These are phyloP conservation scores for Thysanoteuthis rhombus DNA, from an alignment of 2,888 invertebrate genomes.

Conservation along the genomic window DNA sequence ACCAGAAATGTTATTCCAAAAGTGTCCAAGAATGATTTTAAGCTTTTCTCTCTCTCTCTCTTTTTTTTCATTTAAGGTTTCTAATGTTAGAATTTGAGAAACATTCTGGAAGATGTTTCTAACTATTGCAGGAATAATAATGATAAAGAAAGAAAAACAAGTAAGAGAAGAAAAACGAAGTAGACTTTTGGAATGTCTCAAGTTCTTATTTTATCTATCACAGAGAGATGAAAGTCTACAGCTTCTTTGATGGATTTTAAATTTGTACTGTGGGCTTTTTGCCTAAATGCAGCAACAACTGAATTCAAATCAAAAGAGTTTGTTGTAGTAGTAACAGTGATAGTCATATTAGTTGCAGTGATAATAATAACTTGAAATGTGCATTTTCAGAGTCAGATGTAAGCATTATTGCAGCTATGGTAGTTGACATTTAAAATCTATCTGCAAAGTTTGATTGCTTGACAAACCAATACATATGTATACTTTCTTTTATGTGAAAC, in stretches of 20 bases:
- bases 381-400: neutral
- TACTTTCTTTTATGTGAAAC: too few species aligned
- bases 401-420: neutral
- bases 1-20: neutral
- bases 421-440: neutral
- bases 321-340: neutral
- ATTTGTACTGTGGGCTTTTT: neutral
- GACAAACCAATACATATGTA: neutral
- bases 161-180: neutral
- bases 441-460: neutral
- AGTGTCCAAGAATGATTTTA: neutral
- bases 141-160: neutral
- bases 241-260: neutral
- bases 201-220: neutral
- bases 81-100: slow-evolving; percentile 12
- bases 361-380: neutral
- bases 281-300: neutral
- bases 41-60: neutral
- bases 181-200: neutral
- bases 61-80: neutral
- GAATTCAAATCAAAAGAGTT: neutral
- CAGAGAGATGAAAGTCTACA: neutral
- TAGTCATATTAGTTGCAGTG: neutral
- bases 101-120: neutral
- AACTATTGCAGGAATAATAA: slow-evolving; percentile 12